Percentiles rank a stretch among this genome's conserved stretches.
Conservation (phyloP, 2,888 invertebrate species). For the Nasonia oneida region DNA sequence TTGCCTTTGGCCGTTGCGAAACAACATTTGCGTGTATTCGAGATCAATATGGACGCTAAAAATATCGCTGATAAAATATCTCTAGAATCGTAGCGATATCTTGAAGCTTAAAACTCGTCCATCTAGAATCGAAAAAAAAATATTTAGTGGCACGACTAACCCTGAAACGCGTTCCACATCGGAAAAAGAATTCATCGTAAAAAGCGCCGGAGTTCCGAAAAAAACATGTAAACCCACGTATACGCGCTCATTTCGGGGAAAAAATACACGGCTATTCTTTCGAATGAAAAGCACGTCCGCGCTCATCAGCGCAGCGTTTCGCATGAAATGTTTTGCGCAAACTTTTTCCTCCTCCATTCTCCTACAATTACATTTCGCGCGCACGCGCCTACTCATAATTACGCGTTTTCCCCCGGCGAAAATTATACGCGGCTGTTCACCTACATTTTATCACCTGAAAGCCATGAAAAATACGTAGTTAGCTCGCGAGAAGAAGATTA, state of each 20-base stretch:
- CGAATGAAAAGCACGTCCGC: background rate
- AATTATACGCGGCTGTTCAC: background rate
- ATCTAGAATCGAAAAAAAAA: no score
- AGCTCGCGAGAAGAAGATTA: background rate
- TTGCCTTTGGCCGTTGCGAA: background rate
- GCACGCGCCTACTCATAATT: background rate
- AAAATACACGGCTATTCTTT: background rate
- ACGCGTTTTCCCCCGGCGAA: background rate
- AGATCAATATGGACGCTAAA: background rate
- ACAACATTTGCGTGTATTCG: background rate
- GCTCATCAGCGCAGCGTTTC: background rate
- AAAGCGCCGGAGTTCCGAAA: background rate
- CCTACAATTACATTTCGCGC: slow-evolving; percentile 1
- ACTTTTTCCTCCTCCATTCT: background rate
- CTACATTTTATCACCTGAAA: background rate
- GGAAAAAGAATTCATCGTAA: background rate
- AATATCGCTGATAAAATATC: background rate
- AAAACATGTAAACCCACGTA: background rate
- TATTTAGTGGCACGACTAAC: background rate
- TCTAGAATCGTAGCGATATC: background rate
- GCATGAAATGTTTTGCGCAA: slow-evolving; percentile 1
- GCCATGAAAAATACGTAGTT: background rate
- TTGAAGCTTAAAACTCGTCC: background rate
- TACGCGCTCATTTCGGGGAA: background rate
- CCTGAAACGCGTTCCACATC: background rate